phyloP scores from a whole-genome alignment of 2,888 invertebrate genomes.

The Volucella zonaria region DNA sequence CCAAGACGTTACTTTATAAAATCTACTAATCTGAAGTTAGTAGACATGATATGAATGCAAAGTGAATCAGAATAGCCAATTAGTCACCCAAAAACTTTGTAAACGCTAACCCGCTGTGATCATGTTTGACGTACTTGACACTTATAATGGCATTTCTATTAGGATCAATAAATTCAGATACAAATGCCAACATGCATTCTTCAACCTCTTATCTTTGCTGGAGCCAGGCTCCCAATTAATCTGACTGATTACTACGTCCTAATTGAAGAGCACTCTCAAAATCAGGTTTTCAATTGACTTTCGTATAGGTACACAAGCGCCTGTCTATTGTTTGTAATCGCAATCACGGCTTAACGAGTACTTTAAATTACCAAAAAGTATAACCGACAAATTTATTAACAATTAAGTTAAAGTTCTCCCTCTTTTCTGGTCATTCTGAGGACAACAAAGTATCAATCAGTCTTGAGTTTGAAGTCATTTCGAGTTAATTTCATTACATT shows the following conservation, averaged over 20 bases:
- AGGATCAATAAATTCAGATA: slow-evolving; percentile 18
- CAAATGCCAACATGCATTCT: neutral
- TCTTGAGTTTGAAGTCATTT: slow-evolving; percentile 1
- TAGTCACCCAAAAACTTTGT: neutral
- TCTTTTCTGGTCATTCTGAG: neutral
- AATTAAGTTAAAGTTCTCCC: neutral
- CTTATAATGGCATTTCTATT: slow-evolving; percentile 13
- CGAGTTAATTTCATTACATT: slow-evolving; percentile 25
- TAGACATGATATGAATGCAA: neutral
- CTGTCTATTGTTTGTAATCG: neutral
- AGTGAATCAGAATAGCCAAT: too few relatives aligned
- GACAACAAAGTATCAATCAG: neutral
- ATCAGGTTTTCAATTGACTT: neutral
- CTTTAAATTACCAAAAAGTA: neutral
- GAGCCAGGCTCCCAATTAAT: neutral
- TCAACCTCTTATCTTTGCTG: too few relatives aligned
- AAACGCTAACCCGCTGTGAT: neutral
- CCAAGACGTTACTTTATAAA: too few relatives aligned
- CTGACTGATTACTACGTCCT: neutral
- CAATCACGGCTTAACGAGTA: neutral
- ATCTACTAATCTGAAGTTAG: too few relatives aligned
- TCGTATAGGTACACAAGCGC: neutral
- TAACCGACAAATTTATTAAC: slow-evolving; percentile 21
- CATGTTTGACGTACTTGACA: slow-evolving; percentile 8
- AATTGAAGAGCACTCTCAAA: neutral